Conservation (phyloP, 2,797 vertebrate genomes). For the Typhlichthys subterraneus region DNA sequence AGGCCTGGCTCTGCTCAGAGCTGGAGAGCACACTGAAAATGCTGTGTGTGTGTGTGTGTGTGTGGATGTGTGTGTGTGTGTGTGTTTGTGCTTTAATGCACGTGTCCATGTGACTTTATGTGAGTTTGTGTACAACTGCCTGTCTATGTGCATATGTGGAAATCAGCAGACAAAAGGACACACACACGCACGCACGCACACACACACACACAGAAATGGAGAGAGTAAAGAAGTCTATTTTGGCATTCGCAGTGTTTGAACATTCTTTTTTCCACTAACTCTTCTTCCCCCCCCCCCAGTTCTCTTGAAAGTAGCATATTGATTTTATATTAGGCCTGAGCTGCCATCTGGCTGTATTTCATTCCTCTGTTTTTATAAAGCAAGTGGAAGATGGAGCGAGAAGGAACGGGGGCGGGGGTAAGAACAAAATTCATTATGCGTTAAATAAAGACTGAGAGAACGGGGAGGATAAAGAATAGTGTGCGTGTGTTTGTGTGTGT, state of each 20-base stretch:
- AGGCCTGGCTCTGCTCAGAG: slow-evolving; percentile 33
- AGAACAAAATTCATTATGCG: slow-evolving; percentile 64
- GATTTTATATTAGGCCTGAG: slow-evolving; percentile 79
- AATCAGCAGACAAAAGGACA: no score
- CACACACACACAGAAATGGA: slow-evolving; percentile 14
- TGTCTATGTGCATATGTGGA: not conserved
- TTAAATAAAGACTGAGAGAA: slow-evolving; percentile 65
- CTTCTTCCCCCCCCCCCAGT: slow-evolving; percentile 33
- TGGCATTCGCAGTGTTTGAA: slow-evolving; percentile 65
- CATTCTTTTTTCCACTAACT: slow-evolving; percentile 52
- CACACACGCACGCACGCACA: no score
- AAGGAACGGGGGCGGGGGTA: slow-evolving; percentile 24
- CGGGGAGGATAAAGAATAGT: slow-evolving; percentile 43
- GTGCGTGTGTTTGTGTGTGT: not conserved
- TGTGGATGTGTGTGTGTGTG: slow-evolving; percentile 14
- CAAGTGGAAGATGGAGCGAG: slow-evolving; percentile 45
- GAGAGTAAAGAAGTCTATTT: slow-evolving; percentile 62
- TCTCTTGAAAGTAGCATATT: slow-evolving; percentile 69
- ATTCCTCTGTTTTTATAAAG: slow-evolving; percentile 73
- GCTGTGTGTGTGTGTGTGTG: slow-evolving; percentile 6
- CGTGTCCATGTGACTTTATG: not conserved
- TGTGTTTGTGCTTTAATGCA: slow-evolving; percentile 11
- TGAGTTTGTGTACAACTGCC: not conserved
- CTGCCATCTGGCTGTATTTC: slow-evolving; percentile 76
- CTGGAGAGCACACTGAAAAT: slow-evolving; percentile 31